Conservation (phyloP, 2,113 vertebrate genomes). For the Xenotilapia flavipinnis region DNA sequence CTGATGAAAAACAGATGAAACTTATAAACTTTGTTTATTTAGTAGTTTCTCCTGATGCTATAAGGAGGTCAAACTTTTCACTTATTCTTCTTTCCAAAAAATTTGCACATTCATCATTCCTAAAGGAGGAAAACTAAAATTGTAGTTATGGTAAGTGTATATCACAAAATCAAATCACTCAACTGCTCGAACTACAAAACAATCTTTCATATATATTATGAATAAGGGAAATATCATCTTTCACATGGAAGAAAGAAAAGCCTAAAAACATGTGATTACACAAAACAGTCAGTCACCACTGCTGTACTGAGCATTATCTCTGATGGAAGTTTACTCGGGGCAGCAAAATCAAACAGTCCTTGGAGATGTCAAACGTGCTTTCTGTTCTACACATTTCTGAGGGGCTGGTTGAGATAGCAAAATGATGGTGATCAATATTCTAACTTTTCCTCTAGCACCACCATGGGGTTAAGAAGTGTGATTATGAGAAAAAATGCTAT, state of each 20-base stretch:
- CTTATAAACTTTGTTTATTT: fast-evolving
- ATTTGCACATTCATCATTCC: fast-evolving
- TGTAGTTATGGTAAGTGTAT: background rate
- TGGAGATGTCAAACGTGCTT: fast-evolving
- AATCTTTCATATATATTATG: background rate
- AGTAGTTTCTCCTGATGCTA: fast-evolving
- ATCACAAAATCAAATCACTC: background rate
- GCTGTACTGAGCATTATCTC: fast-evolving
- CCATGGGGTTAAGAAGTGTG: background rate
- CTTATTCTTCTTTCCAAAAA: fast-evolving
- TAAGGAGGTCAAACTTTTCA: fast-evolving
- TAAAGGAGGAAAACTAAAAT: background rate
- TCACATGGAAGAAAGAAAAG: background rate
- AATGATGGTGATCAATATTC: background rate
- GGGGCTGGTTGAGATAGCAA: background rate
- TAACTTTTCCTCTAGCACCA: background rate
- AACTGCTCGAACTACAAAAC: background rate
- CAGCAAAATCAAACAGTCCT: fast-evolving
- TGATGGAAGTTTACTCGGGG: background rate
- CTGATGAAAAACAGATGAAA: background rate
- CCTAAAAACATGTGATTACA: background rate
- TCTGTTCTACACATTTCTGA: fast-evolving
- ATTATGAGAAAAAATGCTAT: background rate
- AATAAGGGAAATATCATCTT: background rate
- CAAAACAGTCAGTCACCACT: background rate